Conservation (phyloP, 2,797 vertebrate genomes). For the Xenopus petersii region DNA sequence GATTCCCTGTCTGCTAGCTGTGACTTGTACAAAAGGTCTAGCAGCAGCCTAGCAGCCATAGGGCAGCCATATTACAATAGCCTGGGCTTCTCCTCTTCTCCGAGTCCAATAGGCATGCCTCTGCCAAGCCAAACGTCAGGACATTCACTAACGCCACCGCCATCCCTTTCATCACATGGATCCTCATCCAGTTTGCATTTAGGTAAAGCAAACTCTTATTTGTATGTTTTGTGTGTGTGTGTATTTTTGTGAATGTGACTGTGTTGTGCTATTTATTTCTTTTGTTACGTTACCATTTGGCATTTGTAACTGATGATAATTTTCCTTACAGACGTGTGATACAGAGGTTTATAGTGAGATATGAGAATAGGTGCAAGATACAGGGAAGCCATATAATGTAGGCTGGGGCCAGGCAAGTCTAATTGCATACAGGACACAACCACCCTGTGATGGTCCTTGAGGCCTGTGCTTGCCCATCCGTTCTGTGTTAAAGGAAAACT, state of each 20-base stretch:
- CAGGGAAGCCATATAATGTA: too few relatives aligned
- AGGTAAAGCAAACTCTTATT: conserved; percentile 81
- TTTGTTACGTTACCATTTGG: conserved; percentile 66
- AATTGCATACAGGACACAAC: too few relatives aligned
- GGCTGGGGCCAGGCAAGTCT: too few relatives aligned
- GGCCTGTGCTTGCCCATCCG: too few relatives aligned
- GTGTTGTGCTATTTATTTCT: conserved; percentile 68
- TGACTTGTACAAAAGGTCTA: conserved; percentile 94
- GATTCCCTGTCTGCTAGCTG: conserved; percentile 94
- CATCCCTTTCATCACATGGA: conserved; percentile 96
- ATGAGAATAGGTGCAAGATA: too few relatives aligned
- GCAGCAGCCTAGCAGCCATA: conserved; percentile 94
- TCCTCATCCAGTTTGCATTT: conserved; percentile 97
- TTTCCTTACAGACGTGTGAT: too few relatives aligned
- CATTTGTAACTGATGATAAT: conserved; percentile 37
- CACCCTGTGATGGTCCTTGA: too few relatives aligned
- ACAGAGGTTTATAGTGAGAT: too few relatives aligned
- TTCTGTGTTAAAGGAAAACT: too few relatives aligned
- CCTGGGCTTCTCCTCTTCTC: conserved; percentile 97
- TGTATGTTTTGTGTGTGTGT: conserved; percentile 58
- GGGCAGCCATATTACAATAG: conserved; percentile 98
- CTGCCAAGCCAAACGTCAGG: conserved; percentile 89
- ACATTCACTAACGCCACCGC: conserved; percentile 96
- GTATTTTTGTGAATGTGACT: conserved; percentile 50
- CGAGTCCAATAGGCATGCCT: conserved; percentile 94